Base-by-base conservation (phyloP, 1,140 invertebrate genomes). In the Calliphora vicina region DNA sequence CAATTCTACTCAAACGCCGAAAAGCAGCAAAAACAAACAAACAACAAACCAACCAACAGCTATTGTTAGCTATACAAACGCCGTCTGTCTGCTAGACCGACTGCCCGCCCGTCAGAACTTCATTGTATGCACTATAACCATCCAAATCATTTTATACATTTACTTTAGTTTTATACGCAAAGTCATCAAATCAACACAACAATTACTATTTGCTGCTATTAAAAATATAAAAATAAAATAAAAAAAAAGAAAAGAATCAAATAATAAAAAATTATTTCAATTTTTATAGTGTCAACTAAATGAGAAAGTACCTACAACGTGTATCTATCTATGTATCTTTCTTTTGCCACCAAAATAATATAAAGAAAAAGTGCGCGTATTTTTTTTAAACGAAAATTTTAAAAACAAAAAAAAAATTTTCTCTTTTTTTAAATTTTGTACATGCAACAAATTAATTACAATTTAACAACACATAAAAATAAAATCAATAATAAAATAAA, bases 141-240 rank as follows among this genome's bases (percentile, higher is more conserved):
- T 78, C 42, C 35, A 78, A 43, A 45, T 78, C 35, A 78, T 78
- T 43, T 78, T 78, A 78, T 78, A 45, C 74, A 43, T 20, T 23
- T 43, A 23, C 35, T 15, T 45, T 43, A 78, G 74, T 78, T 45
- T 23, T 78, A 78, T 78, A 78, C n/a, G 20, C n/a, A 78, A 43
- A 78, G 35, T 78, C 35, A 78, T 78, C 74, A 78, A 76, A 78
- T 78, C 74, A 78, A 78, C 74, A 78, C 35, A 78, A 78, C 35
- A 78, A 42, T 50, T 50, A 78, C 74, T 43, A 78, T 35, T 67
- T 78, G 74, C 74, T 43, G 74, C 74, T 43, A 78, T 78, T 78
- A 78, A 78, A 78, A 78, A 43, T 15, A 76, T 76, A 35, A 29
- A 29, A 76, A 42, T 8, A 35, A 35, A 76, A 76, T 76, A 78